Percentiles rank a stretch among this genome's conserved stretches.
Evolutionary conservation across 2,113 vertebrate genomes (phyloP).

Genomic region (Polypterus bichir): DNA sequence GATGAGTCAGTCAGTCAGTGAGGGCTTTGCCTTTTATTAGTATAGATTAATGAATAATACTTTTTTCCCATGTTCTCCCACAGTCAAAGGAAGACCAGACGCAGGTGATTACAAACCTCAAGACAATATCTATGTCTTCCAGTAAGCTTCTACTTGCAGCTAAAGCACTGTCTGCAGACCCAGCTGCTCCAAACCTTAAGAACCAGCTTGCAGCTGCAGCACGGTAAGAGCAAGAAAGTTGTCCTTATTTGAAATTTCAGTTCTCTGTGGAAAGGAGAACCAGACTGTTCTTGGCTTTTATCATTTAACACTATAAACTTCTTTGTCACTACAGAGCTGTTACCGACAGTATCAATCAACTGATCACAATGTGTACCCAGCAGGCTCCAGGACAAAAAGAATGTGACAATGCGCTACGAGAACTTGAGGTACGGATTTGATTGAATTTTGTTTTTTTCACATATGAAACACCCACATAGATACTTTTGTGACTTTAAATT

Average conservation of each 20-base stretch:
- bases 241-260: not conserved
- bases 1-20: too few species aligned
- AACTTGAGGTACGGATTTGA: slow-evolving; percentile 64
- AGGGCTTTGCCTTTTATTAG: too few species aligned
- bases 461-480: too few species aligned
- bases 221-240: slow-evolving; percentile 43
- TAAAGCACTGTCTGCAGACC: slow-evolving; percentile 86
- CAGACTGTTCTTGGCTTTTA: slow-evolving; percentile 7
- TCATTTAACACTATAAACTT: slow-evolving; percentile 9
- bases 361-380: slow-evolving; percentile 96
- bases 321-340: slow-evolving; percentile 56
- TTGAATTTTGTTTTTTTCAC: too few species aligned
- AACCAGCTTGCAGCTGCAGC: slow-evolving; percentile 90
- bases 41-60: not conserved
- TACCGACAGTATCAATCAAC: slow-evolving; percentile 94
- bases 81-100: slow-evolving; percentile 83
- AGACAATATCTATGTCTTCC: slow-evolving; percentile 96
- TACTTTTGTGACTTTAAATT: too few species aligned
- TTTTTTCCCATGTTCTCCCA: not conserved
- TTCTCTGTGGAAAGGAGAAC: not conserved
- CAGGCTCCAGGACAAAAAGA: slow-evolving; percentile 93
- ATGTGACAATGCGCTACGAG: slow-evolving; percentile 86
- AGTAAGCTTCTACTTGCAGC: slow-evolving; percentile 87
- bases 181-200: slow-evolving; percentile 83
- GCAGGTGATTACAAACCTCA: slow-evolving; percentile 88